Evolutionary conservation across 2,113 vertebrate genomes (phyloP), one percentile per base, ranked within the genome.

Genomic region (Alexandromys fortis): DNA sequence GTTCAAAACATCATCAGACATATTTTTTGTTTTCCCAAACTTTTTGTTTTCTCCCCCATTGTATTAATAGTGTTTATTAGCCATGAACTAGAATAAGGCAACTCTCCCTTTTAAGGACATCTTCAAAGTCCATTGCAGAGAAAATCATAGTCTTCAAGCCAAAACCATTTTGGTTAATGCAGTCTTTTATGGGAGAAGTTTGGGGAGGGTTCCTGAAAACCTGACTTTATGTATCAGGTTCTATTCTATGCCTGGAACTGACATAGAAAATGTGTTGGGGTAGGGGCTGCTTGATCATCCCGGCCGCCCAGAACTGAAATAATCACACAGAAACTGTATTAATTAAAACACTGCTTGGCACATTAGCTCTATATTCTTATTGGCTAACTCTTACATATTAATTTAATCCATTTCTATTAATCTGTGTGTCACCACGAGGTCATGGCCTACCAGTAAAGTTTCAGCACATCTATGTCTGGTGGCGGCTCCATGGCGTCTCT

Each of bases 151-250:
- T 47, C 55, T 94, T 42, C 75, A 96, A 94, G 52, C 28, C 68
- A 90, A 83, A 94, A 52, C 3, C n/a, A 61, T 70, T 94, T 91
- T 92, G 19, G 65, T 97, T 47, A 92, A 89, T 86, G 55, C 21
- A 89, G 72, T 10, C 8, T 92, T n/a, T 95, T 83, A 73, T 26
- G 70, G 47, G 70, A 89, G 45, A 49, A 47, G 4, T 95, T 91
- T 92, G 1, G 35, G 83, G 21, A 86, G 45, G 61, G 28, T 89
- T 75, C 26, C 38, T 55, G 55, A 94, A 82, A 94, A 89, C 26
- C 63, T 96, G 67, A 38, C 0, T 83, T 89, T 2, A 0, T 77
- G 24, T 52, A 33, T 49, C 11, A 67, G 14, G 78, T 73, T 92
- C 73, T 89, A 28, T 68, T 92, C 73, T 89, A 19, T 78, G 8